A percentile compares a stretch with the other conserved stretches of the same genome.
Evolutionary conservation across 2,797 vertebrate species (phyloP).

Genomic region (Clarias pachynema): DNA sequence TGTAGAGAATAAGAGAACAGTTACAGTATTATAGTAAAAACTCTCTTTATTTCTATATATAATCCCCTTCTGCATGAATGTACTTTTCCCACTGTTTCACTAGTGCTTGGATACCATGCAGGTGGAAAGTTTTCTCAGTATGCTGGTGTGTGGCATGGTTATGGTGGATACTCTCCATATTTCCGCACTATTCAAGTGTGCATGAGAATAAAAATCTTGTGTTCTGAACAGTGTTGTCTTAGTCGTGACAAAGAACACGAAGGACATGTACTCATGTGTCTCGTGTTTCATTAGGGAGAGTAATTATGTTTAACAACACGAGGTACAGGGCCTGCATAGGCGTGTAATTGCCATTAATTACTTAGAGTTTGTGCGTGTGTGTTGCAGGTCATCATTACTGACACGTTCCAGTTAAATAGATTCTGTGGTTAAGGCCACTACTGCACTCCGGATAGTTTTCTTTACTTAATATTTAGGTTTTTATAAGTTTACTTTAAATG

Average conservation of each 20-base stretch:
- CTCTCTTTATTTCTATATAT: too few relatives aligned
- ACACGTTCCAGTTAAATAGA: constrained; percentile 12
- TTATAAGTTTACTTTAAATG: constrained; percentile 1
- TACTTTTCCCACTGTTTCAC: too few relatives aligned
- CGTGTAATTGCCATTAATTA: constrained; percentile 77
- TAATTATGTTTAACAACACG: constrained; percentile 74
- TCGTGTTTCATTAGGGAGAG: constrained; percentile 65
- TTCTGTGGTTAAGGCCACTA: constrained; percentile 2
- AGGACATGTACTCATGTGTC: constrained; percentile 63
- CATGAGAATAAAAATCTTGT: background rate
- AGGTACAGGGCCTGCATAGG: constrained; percentile 69
- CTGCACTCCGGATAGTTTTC: background rate
- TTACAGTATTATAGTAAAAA: too few relatives aligned
- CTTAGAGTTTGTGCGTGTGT: constrained; percentile 55
- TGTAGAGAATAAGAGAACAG: too few relatives aligned
- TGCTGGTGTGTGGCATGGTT: too few relatives aligned
- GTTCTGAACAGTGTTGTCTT: background rate
- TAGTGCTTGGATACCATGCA: too few relatives aligned
- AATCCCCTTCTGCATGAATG: too few relatives aligned
- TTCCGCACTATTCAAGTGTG: background rate
- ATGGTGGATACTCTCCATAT: background rate
- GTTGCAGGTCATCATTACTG: constrained; percentile 25
- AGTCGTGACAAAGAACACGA: background rate
- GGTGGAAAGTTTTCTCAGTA: too few relatives aligned
- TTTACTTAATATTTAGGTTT: background rate